Percentiles rank a stretch among this genome's conserved stretches.
Evolutionary conservation across 2,888 invertebrate species (phyloP).

Genomic region (Alloscopus bannaensis): DNA sequence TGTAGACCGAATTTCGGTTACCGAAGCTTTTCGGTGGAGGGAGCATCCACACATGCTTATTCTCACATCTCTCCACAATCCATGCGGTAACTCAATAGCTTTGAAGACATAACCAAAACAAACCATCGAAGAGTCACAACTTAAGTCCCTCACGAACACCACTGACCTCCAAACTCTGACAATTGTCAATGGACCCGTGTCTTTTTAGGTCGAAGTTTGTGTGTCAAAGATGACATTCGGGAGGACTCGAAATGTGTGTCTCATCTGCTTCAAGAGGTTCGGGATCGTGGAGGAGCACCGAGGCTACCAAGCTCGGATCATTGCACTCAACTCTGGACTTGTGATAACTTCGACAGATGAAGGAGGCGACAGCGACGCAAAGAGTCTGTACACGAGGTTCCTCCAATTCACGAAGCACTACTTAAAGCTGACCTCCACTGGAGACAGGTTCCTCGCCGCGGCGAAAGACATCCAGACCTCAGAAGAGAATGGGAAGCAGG

Average conservation of each 20-base stretch:
- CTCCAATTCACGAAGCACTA: constrained; percentile 4
- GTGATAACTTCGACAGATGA: neutral
- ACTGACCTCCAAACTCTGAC: no score
- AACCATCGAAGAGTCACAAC: no score
- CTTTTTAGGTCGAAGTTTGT: no score
- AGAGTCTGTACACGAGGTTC: constrained; percentile 25
- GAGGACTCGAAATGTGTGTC: neutral
- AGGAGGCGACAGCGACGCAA: neutral
- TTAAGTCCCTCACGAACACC: no score
- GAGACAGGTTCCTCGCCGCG: neutral
- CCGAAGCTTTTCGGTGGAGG: no score
- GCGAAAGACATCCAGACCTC: neutral
- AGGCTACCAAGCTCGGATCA: neutral
- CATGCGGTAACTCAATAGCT: no score
- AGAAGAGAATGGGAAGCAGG: neutral
- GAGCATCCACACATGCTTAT: no score
- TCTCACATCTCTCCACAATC: no score
- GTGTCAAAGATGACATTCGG: neutral
- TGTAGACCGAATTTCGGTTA: no score
- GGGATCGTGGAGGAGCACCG: neutral
- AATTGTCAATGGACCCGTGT: no score
- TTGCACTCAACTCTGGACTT: constrained; percentile 1
- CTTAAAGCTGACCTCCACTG: neutral
- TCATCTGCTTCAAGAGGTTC: constrained; percentile 5
- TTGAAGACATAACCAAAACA: no score